phyloP scores from a whole-genome alignment of 53 echinoderm and acorn worm species.

The Astropecten irregularis region DNA sequence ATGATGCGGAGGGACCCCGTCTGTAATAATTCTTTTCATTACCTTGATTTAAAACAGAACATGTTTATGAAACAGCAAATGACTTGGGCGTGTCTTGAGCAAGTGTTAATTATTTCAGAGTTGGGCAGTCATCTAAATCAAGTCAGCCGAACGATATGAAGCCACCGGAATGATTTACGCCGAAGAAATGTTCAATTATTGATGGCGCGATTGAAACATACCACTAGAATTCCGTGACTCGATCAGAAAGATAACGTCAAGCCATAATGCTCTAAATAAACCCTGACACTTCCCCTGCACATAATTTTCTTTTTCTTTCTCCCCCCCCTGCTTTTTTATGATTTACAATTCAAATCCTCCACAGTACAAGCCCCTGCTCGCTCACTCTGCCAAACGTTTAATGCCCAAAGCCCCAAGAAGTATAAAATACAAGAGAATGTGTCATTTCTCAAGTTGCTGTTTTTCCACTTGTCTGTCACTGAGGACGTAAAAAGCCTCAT shows the following conservation, averaged over 20 bases:
- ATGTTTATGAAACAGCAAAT: not conserved
- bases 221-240: slow-evolving; percentile 3
- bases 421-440: not conserved
- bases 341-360: not conserved
- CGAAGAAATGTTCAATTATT: slow-evolving; percentile 34
- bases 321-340: too few relatives aligned
- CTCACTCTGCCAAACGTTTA: too few relatives aligned
- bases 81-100: slow-evolving; percentile 13
- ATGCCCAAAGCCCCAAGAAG: not conserved
- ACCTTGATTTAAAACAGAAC: not conserved
- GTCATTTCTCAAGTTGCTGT: slow-evolving; percentile 10
- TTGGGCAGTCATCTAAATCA: not conserved
- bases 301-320: not conserved
- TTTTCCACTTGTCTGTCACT: slow-evolving; percentile 23
- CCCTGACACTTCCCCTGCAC: not conserved
- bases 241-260: not conserved
- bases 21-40: not conserved
- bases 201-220: slow-evolving; percentile 31
- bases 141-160: not conserved
- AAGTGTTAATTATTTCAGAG: slow-evolving; percentile 27
- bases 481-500: slow-evolving; percentile 28
- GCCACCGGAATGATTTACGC: slow-evolving; percentile 22
- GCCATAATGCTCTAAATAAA: not conserved
- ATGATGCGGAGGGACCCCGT: not conserved
- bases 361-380: not conserved